These are phyloP conservation scores for Iguana delicatissima DNA, from an alignment of 2,797 vertebrate species.

Conservation along the genomic window DNA sequence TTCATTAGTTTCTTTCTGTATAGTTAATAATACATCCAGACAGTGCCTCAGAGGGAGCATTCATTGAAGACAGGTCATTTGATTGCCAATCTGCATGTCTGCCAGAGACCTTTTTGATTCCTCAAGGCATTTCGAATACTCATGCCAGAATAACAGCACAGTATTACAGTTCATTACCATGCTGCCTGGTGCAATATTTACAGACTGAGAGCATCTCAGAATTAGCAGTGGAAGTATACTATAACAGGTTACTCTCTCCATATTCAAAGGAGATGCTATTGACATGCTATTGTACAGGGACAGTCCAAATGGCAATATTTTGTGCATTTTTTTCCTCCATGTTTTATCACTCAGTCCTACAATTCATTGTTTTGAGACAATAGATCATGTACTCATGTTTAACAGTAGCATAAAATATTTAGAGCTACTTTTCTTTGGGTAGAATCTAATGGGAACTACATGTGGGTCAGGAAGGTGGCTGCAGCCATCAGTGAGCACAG, in stretches of 20 bases:
- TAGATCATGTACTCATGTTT: background rate
- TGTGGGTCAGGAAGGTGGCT: too few species aligned
- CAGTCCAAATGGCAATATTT: background rate
- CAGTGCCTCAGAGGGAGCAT: slow-evolving; percentile 28
- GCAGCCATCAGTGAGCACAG: too few species aligned
- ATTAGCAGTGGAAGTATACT: slow-evolving; percentile 20
- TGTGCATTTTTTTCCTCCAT: background rate
- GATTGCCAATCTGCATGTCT: background rate
- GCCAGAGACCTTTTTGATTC: slow-evolving; percentile 6
- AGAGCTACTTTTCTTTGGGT: too few species aligned
- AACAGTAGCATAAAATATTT: background rate
- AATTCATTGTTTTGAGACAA: background rate
- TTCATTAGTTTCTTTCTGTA: slow-evolving; percentile 48
- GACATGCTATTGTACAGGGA: background rate
- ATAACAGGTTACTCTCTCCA: slow-evolving; percentile 14
- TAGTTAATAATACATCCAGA: slow-evolving; percentile 54
- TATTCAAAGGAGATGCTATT: slow-evolving; percentile 19
- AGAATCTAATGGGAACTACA: too few species aligned
- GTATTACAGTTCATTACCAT: background rate
- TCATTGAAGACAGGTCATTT: slow-evolving; percentile 38
- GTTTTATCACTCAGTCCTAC: background rate
- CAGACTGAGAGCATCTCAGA: background rate
- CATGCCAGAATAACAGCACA: background rate
- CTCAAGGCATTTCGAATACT: slow-evolving; percentile 8
- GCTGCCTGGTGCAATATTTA: background rate